phyloP scores from a whole-genome alignment of 2,113 vertebrate genomes.

The Axis porcinus region DNA sequence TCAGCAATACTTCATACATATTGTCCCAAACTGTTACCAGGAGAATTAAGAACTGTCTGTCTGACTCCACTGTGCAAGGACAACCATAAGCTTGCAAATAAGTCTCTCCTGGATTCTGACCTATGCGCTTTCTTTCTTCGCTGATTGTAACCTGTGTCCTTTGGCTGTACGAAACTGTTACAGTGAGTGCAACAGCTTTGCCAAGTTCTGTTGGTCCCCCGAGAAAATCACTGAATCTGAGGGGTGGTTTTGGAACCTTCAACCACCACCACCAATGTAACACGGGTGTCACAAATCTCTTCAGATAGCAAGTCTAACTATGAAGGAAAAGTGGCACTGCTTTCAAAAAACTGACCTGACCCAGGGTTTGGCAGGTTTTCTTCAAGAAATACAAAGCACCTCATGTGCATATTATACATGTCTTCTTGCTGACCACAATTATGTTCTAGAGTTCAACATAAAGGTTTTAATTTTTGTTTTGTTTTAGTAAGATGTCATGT shows the following conservation, averaged over 20 bases:
- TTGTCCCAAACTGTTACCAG: neutral
- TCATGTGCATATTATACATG: slow-evolving; percentile 80
- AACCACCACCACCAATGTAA: slow-evolving; percentile 56
- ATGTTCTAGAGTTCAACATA: slow-evolving; percentile 78
- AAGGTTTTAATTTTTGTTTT: slow-evolving; percentile 74
- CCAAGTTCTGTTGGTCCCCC: neutral
- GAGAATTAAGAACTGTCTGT: neutral
- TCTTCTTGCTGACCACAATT: slow-evolving; percentile 76
- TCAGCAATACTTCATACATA: neutral
- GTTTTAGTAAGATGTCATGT: slow-evolving; percentile 77
- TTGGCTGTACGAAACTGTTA: neutral
- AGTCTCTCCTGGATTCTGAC: neutral
- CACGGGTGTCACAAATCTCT: slow-evolving; percentile 82
- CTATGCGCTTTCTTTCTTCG: neutral
- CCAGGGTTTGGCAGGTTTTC: slow-evolving; percentile 81
- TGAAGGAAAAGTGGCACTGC: slow-evolving; percentile 88
- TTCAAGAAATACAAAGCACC: slow-evolving; percentile 81
- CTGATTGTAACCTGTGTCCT: neutral
- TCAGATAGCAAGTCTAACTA: slow-evolving; percentile 86
- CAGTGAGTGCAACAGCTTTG: neutral
- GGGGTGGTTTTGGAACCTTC: neutral
- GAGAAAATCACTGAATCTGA: slow-evolving; percentile 4
- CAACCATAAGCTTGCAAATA: neutral
- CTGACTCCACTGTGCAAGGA: neutral
- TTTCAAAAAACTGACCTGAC: slow-evolving; percentile 87